These are phyloP conservation scores for Drosophila melanogaster DNA, from an alignment of 1,140 invertebrate species.

Conservation along the genomic window Release_6_plus_ISO1_MT NT_033777.3:14649001-14649500, in stretches of 20 bases:
- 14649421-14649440: slow-evolving; percentile 38
- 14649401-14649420: slow-evolving; percentile 43
- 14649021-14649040: slow-evolving; percentile 81
- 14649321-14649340: slow-evolving; percentile 5
- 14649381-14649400: slow-evolving; percentile 26
- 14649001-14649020: slow-evolving; percentile 80
- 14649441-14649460: slow-evolving; percentile 76
- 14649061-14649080: slow-evolving; percentile 84
- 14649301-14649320: slow-evolving; percentile 17
- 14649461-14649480: slow-evolving; percentile 48
- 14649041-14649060: slow-evolving; percentile 83
- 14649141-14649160: slow-evolving; percentile 29
- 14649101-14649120: slow-evolving; percentile 60
- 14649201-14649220: slow-evolving; percentile 53
- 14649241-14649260: slow-evolving; percentile 84
- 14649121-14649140: slow-evolving; percentile 38
- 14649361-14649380: slow-evolving; percentile 63
- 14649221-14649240: slow-evolving; percentile 56
- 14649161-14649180: slow-evolving; percentile 17
- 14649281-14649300: slow-evolving; percentile 53
- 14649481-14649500: not conserved
- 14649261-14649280: slow-evolving; percentile 84
- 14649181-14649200: slow-evolving; percentile 54
- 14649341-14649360: slow-evolving; percentile 28
- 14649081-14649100: slow-evolving; percentile 68